Percentiles rank a stretch among this genome's conserved stretches.
phyloP scores from a whole-genome alignment of 2,888 invertebrate genomes.

The Lydus trimaculatus region DNA sequence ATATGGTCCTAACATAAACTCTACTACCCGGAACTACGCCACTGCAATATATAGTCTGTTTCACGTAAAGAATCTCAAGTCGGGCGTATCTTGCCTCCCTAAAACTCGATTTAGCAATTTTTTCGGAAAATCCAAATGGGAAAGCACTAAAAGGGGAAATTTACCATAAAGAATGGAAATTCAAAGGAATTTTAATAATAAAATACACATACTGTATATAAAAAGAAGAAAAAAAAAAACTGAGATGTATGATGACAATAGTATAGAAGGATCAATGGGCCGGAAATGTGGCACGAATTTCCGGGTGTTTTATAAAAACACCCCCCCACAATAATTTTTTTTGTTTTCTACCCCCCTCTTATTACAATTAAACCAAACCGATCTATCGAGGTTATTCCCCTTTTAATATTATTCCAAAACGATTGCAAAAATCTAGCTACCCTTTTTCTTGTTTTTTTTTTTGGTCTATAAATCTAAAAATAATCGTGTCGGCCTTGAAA shows the following conservation, averaged over 20 bases:
- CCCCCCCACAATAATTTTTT: not conserved
- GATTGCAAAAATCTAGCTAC: not conserved
- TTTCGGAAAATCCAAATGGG: too few species aligned
- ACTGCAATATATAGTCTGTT: too few species aligned
- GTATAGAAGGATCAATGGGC: not conserved
- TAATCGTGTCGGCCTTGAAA: not conserved
- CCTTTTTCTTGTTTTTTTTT: not conserved
- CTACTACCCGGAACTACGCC: too few species aligned
- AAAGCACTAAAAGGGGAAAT: too few species aligned
- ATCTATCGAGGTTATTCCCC: too few species aligned
- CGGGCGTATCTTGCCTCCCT: too few species aligned
- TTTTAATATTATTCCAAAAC: too few species aligned
- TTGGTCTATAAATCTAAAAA: not conserved
- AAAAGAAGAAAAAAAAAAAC: not conserved
- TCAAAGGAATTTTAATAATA: too few species aligned
- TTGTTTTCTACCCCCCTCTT: not conserved
- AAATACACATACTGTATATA: not conserved
- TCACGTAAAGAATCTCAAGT: too few species aligned
- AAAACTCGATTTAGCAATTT: too few species aligned
- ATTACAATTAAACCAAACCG: not conserved
- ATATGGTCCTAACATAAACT: too few species aligned
- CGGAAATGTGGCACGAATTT: slow-evolving; percentile 6
- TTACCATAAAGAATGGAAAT: too few species aligned
- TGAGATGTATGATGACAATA: not conserved
- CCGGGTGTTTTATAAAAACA: slow-evolving; percentile 1